A percentile compares a stretch with the other conserved stretches of the same genome.
These are phyloP conservation scores for Bos indicus DNA, from an alignment of 2,113 vertebrate genomes.

Conservation along the genomic window DNA sequence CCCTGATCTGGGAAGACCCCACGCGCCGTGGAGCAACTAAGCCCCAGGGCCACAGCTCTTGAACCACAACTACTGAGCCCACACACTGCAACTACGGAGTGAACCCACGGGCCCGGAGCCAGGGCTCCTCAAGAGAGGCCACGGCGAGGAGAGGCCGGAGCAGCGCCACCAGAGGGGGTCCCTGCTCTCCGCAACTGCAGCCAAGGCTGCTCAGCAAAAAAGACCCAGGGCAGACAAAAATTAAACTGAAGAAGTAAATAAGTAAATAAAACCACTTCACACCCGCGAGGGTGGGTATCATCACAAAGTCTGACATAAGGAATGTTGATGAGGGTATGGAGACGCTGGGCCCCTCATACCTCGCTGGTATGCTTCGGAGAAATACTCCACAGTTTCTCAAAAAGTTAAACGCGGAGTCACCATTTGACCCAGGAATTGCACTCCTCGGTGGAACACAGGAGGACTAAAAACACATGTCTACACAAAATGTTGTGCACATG, in stretches of 20 bases:
- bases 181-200: background rate
- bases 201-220: background rate
- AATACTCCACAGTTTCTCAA: background rate
- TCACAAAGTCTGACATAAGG: background rate
- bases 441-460: background rate
- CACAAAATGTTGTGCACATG: background rate
- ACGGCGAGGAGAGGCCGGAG: background rate
- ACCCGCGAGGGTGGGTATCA: background rate
- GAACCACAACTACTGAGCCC: background rate
- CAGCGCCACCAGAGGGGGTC: background rate
- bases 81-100: background rate
- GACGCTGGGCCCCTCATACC: background rate
- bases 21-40: fast-evolving
- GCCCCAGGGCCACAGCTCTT: background rate
- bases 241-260: background rate
- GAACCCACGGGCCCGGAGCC: fast-evolving
- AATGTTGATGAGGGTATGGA: background rate
- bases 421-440: background rate
- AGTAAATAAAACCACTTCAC: background rate
- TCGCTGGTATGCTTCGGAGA: fast-evolving
- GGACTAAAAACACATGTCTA: background rate
- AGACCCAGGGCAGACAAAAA: background rate
- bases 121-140: background rate
- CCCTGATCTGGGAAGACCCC: background rate
- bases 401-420: background rate